These are phyloP conservation scores for Phthorimaea operculella DNA, from an alignment of 1,140 invertebrate genomes.

Conservation along the genomic window DNA sequence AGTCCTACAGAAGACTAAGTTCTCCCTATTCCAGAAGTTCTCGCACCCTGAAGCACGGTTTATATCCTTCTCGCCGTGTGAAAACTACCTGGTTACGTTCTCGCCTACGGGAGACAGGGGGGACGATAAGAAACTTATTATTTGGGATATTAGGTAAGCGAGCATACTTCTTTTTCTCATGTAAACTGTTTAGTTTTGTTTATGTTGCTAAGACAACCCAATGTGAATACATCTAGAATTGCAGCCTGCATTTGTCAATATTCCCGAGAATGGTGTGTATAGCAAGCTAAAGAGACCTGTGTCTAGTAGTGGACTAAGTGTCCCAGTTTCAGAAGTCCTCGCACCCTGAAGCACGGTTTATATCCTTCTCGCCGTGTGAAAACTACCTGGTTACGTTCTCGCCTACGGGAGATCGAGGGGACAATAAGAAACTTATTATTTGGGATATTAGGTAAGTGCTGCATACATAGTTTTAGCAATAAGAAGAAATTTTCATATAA, in stretches of 20 bases:
- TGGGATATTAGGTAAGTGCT: conserved; percentile 86
- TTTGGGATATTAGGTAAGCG: conserved; percentile 89
- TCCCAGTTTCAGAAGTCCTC: conserved; percentile 91
- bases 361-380: conserved; percentile 98
- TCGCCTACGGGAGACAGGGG: conserved; percentile 78
- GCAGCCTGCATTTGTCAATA: too few species aligned
- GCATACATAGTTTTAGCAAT: too few species aligned
- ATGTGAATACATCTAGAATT: too few species aligned
- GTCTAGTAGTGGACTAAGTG: too few species aligned
- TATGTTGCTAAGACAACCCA: too few species aligned
- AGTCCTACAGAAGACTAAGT: too few species aligned
- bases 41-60: conserved; percentile 91
- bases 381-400: conserved; percentile 96
- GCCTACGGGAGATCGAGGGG: conserved; percentile 74
- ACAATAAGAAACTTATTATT: conserved; percentile 83
- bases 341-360: conserved; percentile 92
- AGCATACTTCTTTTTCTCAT: too few species aligned
- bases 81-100: conserved; percentile 96
- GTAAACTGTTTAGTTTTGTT: too few species aligned
- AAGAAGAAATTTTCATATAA: too few species aligned
- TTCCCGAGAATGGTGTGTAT: too few species aligned
- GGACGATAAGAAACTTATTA: conserved; percentile 81
- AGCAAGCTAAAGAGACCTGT: too few species aligned
- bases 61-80: conserved; percentile 97
- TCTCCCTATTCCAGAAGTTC: conserved; percentile 92